A percentile compares a stretch with the other conserved stretches of the same genome.
These are phyloP conservation scores for Anthopleura xanthogrammica DNA, from an alignment of 92 coral and sea anemone genomes.

Conservation along the genomic window DNA sequence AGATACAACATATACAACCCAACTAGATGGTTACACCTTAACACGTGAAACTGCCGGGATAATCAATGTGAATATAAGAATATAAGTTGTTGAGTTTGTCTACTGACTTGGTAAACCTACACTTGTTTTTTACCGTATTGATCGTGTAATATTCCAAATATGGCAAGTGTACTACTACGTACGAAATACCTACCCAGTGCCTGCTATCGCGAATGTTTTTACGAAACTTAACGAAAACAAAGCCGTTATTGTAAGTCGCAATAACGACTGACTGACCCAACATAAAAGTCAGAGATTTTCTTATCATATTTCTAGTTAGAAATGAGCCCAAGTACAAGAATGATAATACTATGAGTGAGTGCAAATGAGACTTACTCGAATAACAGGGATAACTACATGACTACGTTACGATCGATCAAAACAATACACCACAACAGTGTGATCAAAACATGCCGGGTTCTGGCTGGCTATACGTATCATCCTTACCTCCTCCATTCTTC, in stretches of 20 bases:
- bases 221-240: neutral
- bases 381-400: neutral
- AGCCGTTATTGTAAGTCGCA: neutral
- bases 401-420: neutral
- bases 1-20: neutral
- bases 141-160: neutral
- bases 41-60: neutral
- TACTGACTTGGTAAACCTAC: neutral
- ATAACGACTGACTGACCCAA: neutral
- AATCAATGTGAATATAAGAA: neutral
- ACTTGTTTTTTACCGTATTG: neutral
- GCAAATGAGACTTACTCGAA: neutral
- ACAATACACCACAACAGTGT: neutral
- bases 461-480: too few relatives aligned
- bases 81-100: neutral
- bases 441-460: too few relatives aligned
- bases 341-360: neutral
- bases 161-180: neutral
- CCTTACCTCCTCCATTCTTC: slow-evolving; percentile 28
- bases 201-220: neutral
- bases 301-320: neutral
- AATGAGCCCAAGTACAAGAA: neutral
- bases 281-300: neutral
- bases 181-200: too few relatives aligned
- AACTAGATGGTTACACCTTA: neutral